Base-by-base conservation (phyloP, 2,797 vertebrate genomes). In the Galaxias olidus region DNA sequence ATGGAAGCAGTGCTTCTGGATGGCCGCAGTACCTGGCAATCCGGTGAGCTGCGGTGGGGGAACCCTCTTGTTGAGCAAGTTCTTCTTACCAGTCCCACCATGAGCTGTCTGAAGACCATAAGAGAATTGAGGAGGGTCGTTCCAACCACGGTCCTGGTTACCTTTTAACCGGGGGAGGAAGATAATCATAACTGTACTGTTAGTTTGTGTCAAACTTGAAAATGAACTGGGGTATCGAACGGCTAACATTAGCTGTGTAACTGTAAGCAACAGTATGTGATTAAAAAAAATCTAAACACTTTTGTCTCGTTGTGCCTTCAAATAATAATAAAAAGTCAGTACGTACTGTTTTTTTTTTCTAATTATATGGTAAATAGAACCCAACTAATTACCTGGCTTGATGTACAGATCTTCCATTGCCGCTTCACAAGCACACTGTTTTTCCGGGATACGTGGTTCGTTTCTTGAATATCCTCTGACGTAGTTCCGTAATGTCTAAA, bases 91-190 rank as follows among this genome's bases (percentile, higher is more conserved):
- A 1, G 85, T 79, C 48, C 41, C 47, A 3, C 47, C 48, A 0
- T 56, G 74, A 8, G 85, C 78, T 68, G 74, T 88, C 87, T 96
- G 96, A 47, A 95, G 86, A 52, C 94, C 92, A 0, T 97, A 97
- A 0, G 96, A 98, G 67, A 98, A 94, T 83, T 97, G 95, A 0
- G 96, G 96, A 0, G 96, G 96, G 79, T 97, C 96, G 55, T 97
- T 98, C 96, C 96, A 98, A 8, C 96, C 96, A 0, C 94, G 90
- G 59, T 95, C 92, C 85, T 90, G 91, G 89, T 97, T 98, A 61
- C 95, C 95, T 96, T 58, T n/a, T 10, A 67, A 66, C 52, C 43
- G 40, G 47, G 17, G 18, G 56, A 75, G 17, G 47, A 1, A 49
- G 10, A 56, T 0, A 47, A 2, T 47, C 8, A 45, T 20, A 55